Evolutionary conservation across 2,797 vertebrate genomes (phyloP).

Genomic region (Lepilemur septentrionalis): DNA sequence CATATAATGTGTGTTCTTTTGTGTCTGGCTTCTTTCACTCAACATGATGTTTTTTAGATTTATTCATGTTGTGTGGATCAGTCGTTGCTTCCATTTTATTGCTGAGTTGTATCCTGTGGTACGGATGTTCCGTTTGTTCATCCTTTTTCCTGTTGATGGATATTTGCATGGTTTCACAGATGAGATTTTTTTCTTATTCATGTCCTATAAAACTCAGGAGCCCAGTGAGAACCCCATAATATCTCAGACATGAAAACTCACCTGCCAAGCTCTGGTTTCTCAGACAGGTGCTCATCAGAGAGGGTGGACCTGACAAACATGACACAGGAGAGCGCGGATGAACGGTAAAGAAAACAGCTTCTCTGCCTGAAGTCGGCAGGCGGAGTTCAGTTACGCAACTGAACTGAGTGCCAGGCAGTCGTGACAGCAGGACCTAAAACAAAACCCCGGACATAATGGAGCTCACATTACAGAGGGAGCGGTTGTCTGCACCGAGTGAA

Average conservation of each 20-base stretch:
- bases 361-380: not conserved
- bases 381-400: not conserved
- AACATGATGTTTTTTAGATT: not conserved
- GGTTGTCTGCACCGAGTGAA: not conserved
- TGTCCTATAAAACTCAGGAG: constrained; percentile 12
- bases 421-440: not conserved
- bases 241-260: not conserved
- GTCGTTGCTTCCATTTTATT: not conserved
- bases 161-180: not conserved
- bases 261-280: not conserved
- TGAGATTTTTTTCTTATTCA: not conserved
- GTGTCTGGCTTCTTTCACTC: not conserved
- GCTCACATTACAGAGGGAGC: not conserved
- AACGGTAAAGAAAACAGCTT: not conserved
- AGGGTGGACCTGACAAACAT: not conserved
- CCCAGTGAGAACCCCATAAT: not conserved
- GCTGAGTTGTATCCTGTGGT: not conserved
- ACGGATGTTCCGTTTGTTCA: not conserved
- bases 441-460: accelerated
- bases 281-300: not conserved
- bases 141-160: not conserved
- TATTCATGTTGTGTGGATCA: not conserved
- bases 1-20: not conserved
- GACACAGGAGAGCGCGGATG: not conserved
- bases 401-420: not conserved